phyloP scores from a whole-genome alignment of 2,113 vertebrate genomes.

The Hemibagrus wyckioides region DNA sequence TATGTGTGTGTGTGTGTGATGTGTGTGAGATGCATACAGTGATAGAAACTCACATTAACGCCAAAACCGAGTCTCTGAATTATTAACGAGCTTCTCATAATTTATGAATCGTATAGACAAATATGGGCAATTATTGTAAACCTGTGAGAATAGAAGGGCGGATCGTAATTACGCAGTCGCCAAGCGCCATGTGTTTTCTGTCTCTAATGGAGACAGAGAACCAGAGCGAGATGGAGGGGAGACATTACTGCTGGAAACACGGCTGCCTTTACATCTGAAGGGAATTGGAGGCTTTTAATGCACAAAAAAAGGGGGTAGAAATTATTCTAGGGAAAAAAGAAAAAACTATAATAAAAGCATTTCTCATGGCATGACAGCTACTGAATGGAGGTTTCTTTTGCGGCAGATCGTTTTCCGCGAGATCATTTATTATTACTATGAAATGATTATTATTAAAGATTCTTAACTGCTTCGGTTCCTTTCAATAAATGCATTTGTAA shows the following conservation, averaged over 20 bases:
- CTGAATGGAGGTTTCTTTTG: not conserved
- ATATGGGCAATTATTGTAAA: constrained; percentile 70
- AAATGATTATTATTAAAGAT: not conserved
- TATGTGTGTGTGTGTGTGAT: not conserved
- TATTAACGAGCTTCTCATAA: constrained; percentile 71
- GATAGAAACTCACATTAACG: constrained; percentile 67
- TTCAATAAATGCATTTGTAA: not conserved
- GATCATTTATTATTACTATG: not conserved
- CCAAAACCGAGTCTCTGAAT: constrained; percentile 67
- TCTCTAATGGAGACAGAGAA: constrained; percentile 32
- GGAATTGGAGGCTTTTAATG: not conserved
- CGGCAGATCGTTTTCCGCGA: not conserved
- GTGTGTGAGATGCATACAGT: not conserved
- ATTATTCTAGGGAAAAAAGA: not conserved
- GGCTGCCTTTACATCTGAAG: constrained; percentile 10
- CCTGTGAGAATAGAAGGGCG: constrained; percentile 38
- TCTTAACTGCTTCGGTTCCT: not conserved
- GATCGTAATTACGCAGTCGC: constrained; percentile 35
- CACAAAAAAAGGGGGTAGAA: not conserved
- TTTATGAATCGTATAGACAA: constrained; percentile 74
- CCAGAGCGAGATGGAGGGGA: not conserved
- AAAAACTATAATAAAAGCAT: not conserved
- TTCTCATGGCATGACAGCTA: not conserved
- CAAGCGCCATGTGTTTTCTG: constrained; percentile 14
- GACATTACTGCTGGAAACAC: constrained; percentile 18